Conservation (phyloP, 2,888 invertebrate genomes). For the Drosophila yooni region DNA sequence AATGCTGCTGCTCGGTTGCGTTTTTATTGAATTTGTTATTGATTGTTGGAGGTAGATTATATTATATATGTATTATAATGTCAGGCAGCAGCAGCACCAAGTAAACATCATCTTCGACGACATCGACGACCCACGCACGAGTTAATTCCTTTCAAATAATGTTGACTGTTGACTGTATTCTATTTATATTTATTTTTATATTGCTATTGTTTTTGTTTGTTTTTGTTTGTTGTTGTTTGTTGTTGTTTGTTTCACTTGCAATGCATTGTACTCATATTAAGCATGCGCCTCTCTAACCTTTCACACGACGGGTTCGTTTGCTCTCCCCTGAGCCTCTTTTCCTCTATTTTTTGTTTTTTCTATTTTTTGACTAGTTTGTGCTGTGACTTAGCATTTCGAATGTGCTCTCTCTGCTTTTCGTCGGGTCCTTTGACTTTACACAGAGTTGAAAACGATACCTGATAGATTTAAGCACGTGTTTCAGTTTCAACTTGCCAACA, state of each 20-base stretch:
- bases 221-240: constrained; percentile 4
- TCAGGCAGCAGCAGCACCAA: constrained; percentile 25
- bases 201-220: constrained; percentile 4
- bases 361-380: constrained; percentile 21
- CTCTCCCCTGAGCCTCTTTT: constrained; percentile 26
- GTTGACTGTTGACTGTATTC: neutral
- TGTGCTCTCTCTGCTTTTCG: constrained; percentile 3
- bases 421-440: constrained; percentile 41
- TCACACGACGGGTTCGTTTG: constrained; percentile 22
- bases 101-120: constrained; percentile 18
- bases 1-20: constrained; percentile 3
- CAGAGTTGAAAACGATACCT: constrained; percentile 30
- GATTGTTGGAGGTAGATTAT: constrained; percentile 64
- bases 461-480: constrained; percentile 63
- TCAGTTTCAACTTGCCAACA: constrained; percentile 42
- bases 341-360: constrained; percentile 6
- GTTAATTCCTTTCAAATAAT: constrained; percentile 1
- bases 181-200: neutral
- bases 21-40: constrained; percentile 27
- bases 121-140: constrained; percentile 15
- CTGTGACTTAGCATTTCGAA: constrained; percentile 59
- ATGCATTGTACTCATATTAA: constrained; percentile 26
- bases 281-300: constrained; percentile 51
- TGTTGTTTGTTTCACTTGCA: neutral
- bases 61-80: constrained; percentile 42